Evolutionary conservation across 2,113 vertebrate genomes (phyloP), one percentile per base, ranked within the genome.

Genomic region (Bubo blakistoni): DNA sequence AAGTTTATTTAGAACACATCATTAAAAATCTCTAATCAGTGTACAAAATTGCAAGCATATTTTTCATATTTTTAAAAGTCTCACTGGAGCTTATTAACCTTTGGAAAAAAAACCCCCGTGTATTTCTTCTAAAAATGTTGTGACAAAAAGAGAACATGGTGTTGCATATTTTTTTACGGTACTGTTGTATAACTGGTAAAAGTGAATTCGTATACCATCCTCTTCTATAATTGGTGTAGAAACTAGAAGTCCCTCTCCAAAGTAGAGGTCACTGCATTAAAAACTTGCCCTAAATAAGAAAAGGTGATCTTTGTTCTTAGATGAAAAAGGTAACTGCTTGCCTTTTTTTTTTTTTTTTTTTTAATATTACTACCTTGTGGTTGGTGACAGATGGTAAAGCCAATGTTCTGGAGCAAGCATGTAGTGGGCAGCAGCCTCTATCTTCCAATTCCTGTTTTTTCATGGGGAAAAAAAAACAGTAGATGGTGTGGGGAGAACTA

Each of bases 81-180:
- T 95, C 91, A 38, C 59, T 86, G 83, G 94, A 91, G 55, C 83
- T 86, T 96, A 63, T 76, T 96, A 95, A 73, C 47, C 38, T 92
- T 86, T 42, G 29, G 1, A 36, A 77, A 81, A 36, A 77, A 81
- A 74, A 49, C 1, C 30, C 44, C 44, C 19, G 10, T 36, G 10
- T 70, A 44, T 92, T 89, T 92, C 13, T 87, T 84, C 34, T 71
- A 17, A 86, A 95, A 86, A 29, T 20, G 3, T n/a, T 57, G 27
- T 42, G 13, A 55, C n/a, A 57, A 44, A 71, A 34, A 32, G 42
- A 77, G 27, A 62, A 77, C 4, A 7, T 4, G 4, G 38, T 59
- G 36, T 42, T 81, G 57, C n/a, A 1, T 59, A 8, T 26, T 52
- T 62, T 72, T 51, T 27, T 25, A 29, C 11, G 34, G 38, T 52